phyloP scores from a whole-genome alignment of 2,888 invertebrate genomes.

The Deilephila porcellus region DNA sequence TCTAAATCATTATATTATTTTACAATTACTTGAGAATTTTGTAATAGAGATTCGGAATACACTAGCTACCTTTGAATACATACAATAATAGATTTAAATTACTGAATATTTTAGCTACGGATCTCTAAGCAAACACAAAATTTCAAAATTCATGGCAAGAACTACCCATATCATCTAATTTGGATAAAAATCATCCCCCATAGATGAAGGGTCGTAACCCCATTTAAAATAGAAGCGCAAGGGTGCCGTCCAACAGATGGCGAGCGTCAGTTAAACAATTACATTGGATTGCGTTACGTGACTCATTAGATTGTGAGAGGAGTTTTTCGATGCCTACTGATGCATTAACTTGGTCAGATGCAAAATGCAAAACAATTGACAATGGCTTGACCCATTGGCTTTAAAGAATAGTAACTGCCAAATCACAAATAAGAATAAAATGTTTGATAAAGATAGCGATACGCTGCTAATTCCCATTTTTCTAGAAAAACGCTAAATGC shows the following conservation, averaged over 20 bases:
- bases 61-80: neutral
- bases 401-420: too few species aligned
- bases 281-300: slow-evolving; percentile 14
- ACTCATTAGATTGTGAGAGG: neutral
- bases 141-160: slow-evolving; percentile 8
- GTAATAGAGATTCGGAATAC: too few species aligned
- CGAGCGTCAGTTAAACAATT: slow-evolving; percentile 18
- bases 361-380: neutral
- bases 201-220: slow-evolving; percentile 17
- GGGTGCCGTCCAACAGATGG: slow-evolving; percentile 20
- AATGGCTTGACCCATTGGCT: neutral
- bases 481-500: too few species aligned
- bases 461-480: too few species aligned
- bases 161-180: slow-evolving; percentile 18
- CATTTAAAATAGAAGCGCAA: neutral
- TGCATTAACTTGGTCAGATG: neutral
- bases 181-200: slow-evolving; percentile 1
- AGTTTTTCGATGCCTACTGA: neutral
- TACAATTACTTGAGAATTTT: too few species aligned
- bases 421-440: too few species aligned
- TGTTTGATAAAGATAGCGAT: too few species aligned
- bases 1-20: too few species aligned
- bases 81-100: neutral
- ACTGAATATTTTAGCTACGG: too few species aligned
- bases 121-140: neutral